Evolutionary conservation across 1,140 invertebrate species (phyloP).

Genomic region (Philopotamus ludificatus): DNA sequence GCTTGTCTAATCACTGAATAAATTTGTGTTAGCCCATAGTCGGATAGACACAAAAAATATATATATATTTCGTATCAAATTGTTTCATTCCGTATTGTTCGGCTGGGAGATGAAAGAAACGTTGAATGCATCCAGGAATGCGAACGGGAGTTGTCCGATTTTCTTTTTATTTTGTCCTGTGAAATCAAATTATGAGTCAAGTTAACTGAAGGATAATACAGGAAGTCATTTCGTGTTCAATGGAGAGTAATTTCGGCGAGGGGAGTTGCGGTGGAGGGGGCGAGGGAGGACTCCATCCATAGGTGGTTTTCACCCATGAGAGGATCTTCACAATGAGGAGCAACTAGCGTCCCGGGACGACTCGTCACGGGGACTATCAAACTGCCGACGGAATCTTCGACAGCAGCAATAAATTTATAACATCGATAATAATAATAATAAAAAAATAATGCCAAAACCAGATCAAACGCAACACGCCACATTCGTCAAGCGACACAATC

Average conservation of each 20-base stretch:
- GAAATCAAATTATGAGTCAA: slow-evolving; percentile 40
- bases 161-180: slow-evolving; percentile 32
- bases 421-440: too few species aligned
- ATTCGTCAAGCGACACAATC: too few species aligned
- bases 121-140: not conserved
- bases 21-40: too few species aligned
- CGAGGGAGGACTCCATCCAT: slow-evolving; percentile 20
- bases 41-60: too few species aligned
- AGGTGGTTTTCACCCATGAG: slow-evolving; percentile 40
- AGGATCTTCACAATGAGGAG: slow-evolving; percentile 33
- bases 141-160: slow-evolving; percentile 17
- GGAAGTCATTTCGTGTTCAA: slow-evolving; percentile 40
- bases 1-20: too few species aligned
- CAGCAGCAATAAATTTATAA: too few species aligned
- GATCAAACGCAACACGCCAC: too few species aligned
- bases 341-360: slow-evolving; percentile 33
- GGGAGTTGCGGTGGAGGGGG: not conserved
- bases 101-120: not conserved
- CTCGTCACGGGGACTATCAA: not conserved
- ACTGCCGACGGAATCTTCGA: not conserved
- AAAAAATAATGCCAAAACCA: too few species aligned
- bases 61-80: too few species aligned
- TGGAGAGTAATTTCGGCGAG: slow-evolving; percentile 37
- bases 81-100: not conserved
- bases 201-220: slow-evolving; percentile 40